phyloP scores from a whole-genome alignment of 1,140 invertebrate species.

The Anoplophora glabripennis region DNA sequence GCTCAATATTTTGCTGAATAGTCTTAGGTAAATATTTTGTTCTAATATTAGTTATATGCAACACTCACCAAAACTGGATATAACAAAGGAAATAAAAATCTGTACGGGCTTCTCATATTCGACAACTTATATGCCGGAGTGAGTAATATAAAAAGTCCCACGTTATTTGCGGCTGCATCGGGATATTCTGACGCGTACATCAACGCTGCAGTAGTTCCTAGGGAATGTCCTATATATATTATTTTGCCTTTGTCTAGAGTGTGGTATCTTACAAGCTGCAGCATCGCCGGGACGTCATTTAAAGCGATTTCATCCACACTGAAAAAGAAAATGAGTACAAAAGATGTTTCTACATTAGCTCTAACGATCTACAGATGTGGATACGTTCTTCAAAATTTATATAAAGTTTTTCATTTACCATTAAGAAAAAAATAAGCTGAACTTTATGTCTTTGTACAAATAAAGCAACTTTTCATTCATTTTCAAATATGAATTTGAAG shows the following conservation, averaged over 20 bases:
- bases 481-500: too few relatives aligned
- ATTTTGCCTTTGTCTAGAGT: constrained; percentile 50
- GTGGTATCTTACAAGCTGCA: constrained; percentile 52
- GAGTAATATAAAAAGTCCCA: constrained; percentile 39
- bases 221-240: constrained; percentile 57
- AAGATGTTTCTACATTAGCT: too few relatives aligned
- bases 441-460: too few relatives aligned
- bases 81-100: constrained; percentile 36
- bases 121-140: constrained; percentile 43
- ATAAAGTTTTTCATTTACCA: too few relatives aligned
- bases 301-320: constrained; percentile 58
- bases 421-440: too few relatives aligned
- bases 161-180: constrained; percentile 38
- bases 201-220: constrained; percentile 47
- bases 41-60: not conserved
- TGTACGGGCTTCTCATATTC: constrained; percentile 38
- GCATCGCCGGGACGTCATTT: constrained; percentile 58
- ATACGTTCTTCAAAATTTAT: too few relatives aligned
- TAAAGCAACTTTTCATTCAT: too few relatives aligned
- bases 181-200: constrained; percentile 50
- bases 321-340: constrained; percentile 14
- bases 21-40: too few relatives aligned
- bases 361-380: too few relatives aligned
- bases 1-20: too few relatives aligned
- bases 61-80: constrained; percentile 31